Evolutionary conservation across 2,113 vertebrate species (phyloP).

Genomic region (Turdus rufiventris): DNA sequence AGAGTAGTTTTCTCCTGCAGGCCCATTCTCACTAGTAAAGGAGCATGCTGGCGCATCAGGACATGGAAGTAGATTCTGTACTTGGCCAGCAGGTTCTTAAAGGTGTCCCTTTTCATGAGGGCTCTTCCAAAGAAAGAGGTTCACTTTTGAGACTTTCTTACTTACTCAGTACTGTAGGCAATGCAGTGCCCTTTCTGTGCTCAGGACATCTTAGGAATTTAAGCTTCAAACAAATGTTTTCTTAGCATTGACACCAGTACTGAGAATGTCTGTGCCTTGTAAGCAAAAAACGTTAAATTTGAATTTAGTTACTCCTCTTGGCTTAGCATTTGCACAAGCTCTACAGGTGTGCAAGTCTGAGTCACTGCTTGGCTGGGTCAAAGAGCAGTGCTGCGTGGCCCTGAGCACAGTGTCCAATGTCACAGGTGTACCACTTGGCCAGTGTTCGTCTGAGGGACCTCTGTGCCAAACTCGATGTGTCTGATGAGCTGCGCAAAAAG

Average conservation of each 20-base stretch:
- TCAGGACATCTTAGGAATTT: not conserved
- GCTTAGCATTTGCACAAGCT: not conserved
- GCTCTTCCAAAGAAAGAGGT: not conserved
- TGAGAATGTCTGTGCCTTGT: not conserved
- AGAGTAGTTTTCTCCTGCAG: not conserved
- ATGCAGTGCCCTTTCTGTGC: not conserved
- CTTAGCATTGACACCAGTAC: not conserved
- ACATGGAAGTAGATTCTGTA: not conserved
- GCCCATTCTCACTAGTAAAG: not conserved
- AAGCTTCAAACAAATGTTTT: not conserved
- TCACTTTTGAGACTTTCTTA: not conserved
- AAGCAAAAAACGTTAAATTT: not conserved
- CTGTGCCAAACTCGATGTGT: conserved; percentile 77
- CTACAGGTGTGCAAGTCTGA: not conserved
- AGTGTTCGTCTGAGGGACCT: conserved; percentile 80
- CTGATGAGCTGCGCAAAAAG: conserved; percentile 76
- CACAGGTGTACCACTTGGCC: conserved; percentile 79
- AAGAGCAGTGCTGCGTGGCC: not conserved
- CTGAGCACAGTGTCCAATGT: not conserved
- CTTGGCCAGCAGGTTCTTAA: not conserved
- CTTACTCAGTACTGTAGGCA: not conserved
- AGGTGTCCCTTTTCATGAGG: not conserved
- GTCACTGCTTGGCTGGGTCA: not conserved
- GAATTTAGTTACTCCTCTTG: not conserved
- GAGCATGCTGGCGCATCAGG: too few relatives aligned